A percentile compares a stretch with the other conserved stretches of the same genome.
phyloP scores from a whole-genome alignment of 2,113 vertebrate species.

The Carassius carassius region DNA sequence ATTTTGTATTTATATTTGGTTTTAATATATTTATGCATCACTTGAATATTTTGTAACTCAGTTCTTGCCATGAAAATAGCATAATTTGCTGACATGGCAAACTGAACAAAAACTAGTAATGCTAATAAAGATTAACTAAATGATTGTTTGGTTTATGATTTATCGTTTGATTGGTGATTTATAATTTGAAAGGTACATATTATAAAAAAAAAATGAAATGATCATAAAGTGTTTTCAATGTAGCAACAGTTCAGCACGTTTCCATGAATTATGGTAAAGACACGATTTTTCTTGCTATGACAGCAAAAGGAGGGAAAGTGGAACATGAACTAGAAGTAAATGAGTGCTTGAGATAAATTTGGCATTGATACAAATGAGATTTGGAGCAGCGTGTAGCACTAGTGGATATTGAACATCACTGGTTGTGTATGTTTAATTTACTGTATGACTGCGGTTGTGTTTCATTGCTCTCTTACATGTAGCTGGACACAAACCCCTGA shows the following conservation, averaged over 20 bases:
- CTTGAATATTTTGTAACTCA: no score
- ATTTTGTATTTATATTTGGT: no score
- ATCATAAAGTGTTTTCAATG: neutral
- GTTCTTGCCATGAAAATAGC: no score
- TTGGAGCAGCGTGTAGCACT: constrained; percentile 14
- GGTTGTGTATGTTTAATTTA: neutral
- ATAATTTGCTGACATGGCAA: no score
- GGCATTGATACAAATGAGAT: constrained; percentile 19
- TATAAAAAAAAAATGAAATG: no score
- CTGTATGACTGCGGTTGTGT: neutral
- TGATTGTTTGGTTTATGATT: no score
- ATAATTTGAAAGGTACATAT: no score
- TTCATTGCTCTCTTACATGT: neutral
- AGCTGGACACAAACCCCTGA: neutral
- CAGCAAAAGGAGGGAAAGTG: constrained; percentile 5
- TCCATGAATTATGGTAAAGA: neutral
- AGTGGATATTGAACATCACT: constrained; percentile 7
- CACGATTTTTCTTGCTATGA: neutral
- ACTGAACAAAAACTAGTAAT: no score
- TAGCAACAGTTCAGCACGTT: neutral
- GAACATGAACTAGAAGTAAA: constrained; percentile 22
- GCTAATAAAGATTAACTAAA: no score
- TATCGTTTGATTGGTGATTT: no score
- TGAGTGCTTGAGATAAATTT: constrained; percentile 15
- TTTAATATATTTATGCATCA: neutral